Evolutionary conservation across 2,797 vertebrate species (phyloP).

Genomic region (Thalassophryne amazonica): DNA sequence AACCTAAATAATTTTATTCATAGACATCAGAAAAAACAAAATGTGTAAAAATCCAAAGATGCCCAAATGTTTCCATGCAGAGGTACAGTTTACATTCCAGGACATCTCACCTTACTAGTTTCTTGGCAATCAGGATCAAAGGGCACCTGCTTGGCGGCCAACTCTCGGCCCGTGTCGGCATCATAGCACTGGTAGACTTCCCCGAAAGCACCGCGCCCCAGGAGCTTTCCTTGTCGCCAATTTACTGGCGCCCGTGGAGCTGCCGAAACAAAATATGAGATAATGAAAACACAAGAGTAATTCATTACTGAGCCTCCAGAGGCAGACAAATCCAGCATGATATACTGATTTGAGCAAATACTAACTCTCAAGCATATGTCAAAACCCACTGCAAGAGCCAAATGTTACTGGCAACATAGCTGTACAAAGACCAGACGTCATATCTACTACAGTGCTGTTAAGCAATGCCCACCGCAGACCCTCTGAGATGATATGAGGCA

Average conservation of each 20-base stretch:
- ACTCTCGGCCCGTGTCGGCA: conserved; percentile 88
- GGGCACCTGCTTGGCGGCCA: conserved; percentile 92
- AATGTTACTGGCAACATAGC: conserved; percentile 14
- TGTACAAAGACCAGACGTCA: conserved; percentile 34
- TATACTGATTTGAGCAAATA: conserved; percentile 27
- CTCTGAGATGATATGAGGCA: conserved; percentile 9
- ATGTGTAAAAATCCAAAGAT: no score
- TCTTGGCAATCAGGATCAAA: conserved; percentile 91
- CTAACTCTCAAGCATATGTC: conserved; percentile 4
- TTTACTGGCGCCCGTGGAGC: conserved; percentile 90
- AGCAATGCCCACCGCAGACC: conserved; percentile 39
- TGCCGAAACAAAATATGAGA: conserved; percentile 54
- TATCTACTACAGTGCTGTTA: conserved; percentile 29
- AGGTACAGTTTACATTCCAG: background rate
- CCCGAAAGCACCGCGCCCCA: conserved; percentile 90
- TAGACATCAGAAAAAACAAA: no score
- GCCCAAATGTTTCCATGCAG: conserved; percentile 18
- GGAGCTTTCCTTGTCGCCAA: conserved; percentile 91
- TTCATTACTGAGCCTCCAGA: conserved; percentile 14
- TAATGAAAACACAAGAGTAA: conserved; percentile 45
- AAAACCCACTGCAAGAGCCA: conserved; percentile 17
- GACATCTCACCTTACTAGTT: conserved; percentile 86
- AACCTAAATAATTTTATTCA: no score
- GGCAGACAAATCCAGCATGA: conserved; percentile 23
- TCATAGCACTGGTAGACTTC: conserved; percentile 94